Base-by-base conservation (phyloP, 2,888 invertebrate species). In the Lithosia quadra region DNA sequence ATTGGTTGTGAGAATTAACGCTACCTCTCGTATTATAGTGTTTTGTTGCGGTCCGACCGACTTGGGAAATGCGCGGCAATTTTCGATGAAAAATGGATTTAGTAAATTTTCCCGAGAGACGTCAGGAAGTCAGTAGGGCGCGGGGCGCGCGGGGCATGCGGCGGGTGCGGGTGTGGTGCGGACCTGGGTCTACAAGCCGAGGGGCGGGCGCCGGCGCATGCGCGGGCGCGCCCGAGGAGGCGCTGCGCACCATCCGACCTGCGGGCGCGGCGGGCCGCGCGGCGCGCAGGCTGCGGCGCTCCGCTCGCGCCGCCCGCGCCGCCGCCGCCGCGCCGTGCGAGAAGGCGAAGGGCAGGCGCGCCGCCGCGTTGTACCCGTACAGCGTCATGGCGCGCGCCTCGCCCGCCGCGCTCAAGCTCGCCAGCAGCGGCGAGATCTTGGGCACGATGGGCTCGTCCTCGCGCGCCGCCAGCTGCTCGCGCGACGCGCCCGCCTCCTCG, bases 201-300 rank as follows among this genome's bases (percentile, higher is more conserved):
- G 81, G 88, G 78, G 89, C 86, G 87, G 86, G 85, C 83, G 28
- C 28, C 28, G 88, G 89, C 87, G 90, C 90, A 91, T 90, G 93
- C 92, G 91, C 49, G 83, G 91, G 91, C 86, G 94, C 94, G 84
- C 93, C 92, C 88, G 92, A 93, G 72, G 95, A 94, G 86, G 92
- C 94, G 90, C 94, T 94, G 88, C 95, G 94, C 90, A 94, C 94
- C 92, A 95, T 93, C 92, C 95, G 94, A 93, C 92, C 92, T 91
- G 91, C 69, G 71, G 79, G 78, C 65, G 73, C 82, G 78, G 80
- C 75, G 34, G 90, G 86, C 86, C 88, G 87, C 81, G 85, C 76
- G 77, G 87, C 84, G 73, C 91, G 88, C 88, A 87, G 75, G 49
- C 49, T 49, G 49, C 49, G 84, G 74, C 91, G 80, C 84, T 9